Percentiles rank a stretch among this genome's conserved stretches.
These are phyloP conservation scores for Cuculus canorus DNA, from an alignment of 2,797 vertebrate genomes.

Conservation along the genomic window DNA sequence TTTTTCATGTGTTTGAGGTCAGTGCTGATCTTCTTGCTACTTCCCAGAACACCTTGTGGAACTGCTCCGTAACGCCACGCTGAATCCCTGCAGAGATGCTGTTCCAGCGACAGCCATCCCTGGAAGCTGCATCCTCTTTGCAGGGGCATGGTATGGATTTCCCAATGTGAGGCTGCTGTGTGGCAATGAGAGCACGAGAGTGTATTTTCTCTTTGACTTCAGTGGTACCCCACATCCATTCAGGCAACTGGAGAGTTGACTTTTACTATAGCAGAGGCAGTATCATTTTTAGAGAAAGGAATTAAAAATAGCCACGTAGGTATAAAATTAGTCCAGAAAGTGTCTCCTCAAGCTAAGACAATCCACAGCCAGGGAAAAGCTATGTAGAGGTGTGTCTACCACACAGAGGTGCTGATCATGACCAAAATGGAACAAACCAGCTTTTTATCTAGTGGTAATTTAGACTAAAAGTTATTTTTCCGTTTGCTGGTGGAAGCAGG, in stretches of 20 bases:
- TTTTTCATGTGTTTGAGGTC: background rate
- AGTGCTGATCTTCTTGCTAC: background rate
- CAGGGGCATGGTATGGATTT: background rate
- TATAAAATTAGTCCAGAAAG: background rate
- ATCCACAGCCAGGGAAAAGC: slow-evolving; percentile 10
- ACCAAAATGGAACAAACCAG: background rate
- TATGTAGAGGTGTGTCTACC: background rate
- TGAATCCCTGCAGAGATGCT: background rate
- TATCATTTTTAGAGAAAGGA: background rate
- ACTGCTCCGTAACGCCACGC: background rate
- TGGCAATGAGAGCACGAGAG: background rate
- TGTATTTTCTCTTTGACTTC: background rate
- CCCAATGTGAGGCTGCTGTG: background rate
- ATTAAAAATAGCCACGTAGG: background rate
- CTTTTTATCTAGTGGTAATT: background rate
- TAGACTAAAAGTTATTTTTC: background rate
- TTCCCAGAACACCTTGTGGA: background rate
- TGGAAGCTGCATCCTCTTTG: background rate
- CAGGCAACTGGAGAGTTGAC: background rate
- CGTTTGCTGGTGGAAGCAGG: background rate
- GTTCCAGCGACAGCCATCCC: background rate
- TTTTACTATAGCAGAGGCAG: background rate
- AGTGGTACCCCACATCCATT: background rate
- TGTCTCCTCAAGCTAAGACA: slow-evolving; percentile 49
- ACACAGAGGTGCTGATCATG: background rate